Conservation (phyloP, 2,797 vertebrate genomes). For the Enteromius treurensis region DNA sequence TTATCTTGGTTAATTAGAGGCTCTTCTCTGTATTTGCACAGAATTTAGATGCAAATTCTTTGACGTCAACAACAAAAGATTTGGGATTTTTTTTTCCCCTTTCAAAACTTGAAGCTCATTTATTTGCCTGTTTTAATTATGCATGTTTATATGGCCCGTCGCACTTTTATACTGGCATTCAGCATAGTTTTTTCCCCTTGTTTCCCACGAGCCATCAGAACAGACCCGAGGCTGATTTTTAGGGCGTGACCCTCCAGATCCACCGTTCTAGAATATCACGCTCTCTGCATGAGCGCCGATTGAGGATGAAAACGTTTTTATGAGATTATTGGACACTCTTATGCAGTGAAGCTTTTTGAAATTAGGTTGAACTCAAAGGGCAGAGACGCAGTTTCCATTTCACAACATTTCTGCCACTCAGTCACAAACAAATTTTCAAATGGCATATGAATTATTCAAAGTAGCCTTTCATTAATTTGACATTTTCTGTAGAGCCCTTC, state of each 20-base stretch:
- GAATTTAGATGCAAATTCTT: neutral
- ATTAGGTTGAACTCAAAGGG: constrained; percentile 3
- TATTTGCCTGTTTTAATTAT: neutral
- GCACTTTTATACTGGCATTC: neutral
- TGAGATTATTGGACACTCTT: constrained; percentile 15
- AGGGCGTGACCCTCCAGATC: neutral
- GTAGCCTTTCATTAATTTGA: constrained; percentile 43
- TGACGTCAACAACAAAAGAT: neutral
- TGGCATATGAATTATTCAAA: constrained; percentile 43
- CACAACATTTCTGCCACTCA: constrained; percentile 28
- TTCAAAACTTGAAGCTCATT: neutral
- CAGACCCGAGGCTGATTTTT: neutral
- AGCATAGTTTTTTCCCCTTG: neutral
- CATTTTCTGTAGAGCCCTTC: constrained; percentile 24
- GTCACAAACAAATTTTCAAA: constrained; percentile 36
- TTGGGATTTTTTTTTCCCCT: neutral
- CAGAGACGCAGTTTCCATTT: constrained; percentile 16
- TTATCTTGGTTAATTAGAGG: neutral
- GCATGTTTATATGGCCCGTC: neutral
- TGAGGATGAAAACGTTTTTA: neutral
- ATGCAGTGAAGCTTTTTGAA: neutral
- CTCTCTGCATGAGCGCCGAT: neutral
- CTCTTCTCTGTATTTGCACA: neutral
- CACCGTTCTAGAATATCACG: neutral
- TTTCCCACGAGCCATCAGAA: neutral